phyloP scores from a whole-genome alignment of 2,797 vertebrate species.

The Aplochiton taeniatus region DNA sequence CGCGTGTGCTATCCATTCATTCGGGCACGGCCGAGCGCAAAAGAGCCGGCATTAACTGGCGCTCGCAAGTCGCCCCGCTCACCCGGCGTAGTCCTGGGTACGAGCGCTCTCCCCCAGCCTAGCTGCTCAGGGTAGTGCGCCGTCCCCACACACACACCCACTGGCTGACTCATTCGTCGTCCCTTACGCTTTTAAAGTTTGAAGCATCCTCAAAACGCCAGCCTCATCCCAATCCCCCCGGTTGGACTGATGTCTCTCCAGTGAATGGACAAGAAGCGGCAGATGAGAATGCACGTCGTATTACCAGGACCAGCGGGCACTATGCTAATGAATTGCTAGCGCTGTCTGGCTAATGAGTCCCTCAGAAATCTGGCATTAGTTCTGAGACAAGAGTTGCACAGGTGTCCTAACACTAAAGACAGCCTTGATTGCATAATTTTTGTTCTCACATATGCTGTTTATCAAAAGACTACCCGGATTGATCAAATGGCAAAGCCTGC shows the following conservation, averaged over 20 bases:
- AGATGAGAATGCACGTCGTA: constrained; percentile 33
- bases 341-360: constrained; percentile 41
- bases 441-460: too few relatives aligned
- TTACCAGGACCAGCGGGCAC: constrained; percentile 40
- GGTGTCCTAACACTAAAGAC: constrained; percentile 21
- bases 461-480: too few relatives aligned
- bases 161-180: neutral
- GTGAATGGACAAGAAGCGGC: constrained; percentile 29
- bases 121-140: neutral
- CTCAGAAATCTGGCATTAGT: constrained; percentile 33
- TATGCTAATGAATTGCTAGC: constrained; percentile 47
- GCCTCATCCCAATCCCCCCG: constrained; percentile 24
- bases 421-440: neutral
- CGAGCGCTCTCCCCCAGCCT: neutral
- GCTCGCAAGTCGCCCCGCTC: neutral
- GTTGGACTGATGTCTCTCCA: constrained; percentile 23
- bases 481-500: too few relatives aligned
- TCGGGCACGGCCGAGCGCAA: neutral
- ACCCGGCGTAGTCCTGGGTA: neutral
- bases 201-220: constrained; percentile 13
- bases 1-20: constrained; percentile 1
- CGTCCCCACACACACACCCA: neutral
- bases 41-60: constrained; percentile 1
- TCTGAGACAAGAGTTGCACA: constrained; percentile 15
- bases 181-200: constrained; percentile 16